A percentile compares a stretch with the other conserved stretches of the same genome.
Conservation (phyloP, 1,140 invertebrate species). For the Drosophila mayri region DNA sequence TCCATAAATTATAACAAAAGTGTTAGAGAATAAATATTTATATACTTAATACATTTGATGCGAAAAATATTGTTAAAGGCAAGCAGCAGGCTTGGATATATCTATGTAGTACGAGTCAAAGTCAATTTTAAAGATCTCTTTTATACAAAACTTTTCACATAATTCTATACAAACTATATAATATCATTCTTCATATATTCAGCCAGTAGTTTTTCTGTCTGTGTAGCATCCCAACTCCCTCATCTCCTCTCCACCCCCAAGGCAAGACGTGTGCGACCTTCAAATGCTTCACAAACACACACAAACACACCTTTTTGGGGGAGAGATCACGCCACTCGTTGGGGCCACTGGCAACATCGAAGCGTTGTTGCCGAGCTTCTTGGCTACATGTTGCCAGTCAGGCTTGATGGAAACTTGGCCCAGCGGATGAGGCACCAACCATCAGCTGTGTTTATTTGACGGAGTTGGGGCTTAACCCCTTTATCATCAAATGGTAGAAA, state of each 20-base stretch:
- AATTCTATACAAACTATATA: no score
- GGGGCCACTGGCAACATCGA: constrained; percentile 47
- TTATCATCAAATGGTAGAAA: background rate
- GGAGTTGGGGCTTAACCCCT: constrained; percentile 30
- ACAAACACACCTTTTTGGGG: constrained; percentile 17
- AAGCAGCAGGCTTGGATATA: no score
- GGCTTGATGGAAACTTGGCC: constrained; percentile 68
- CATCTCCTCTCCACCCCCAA: constrained; percentile 8
- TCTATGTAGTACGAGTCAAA: no score
- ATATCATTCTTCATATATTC: no score
- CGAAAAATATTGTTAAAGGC: no score
- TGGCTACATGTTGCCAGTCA: constrained; percentile 46
- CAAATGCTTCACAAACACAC: constrained; percentile 60
- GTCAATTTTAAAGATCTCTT: no score
- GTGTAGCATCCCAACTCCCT: background rate
- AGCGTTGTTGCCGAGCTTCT: constrained; percentile 70
- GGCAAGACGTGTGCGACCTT: constrained; percentile 65
- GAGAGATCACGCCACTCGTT: constrained; percentile 54
- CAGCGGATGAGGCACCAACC: constrained; percentile 56
- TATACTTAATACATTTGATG: no score
- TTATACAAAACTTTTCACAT: no score
- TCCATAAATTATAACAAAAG: no score
- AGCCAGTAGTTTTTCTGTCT: background rate
- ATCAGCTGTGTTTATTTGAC: constrained; percentile 40
- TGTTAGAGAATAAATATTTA: no score